Conservation (phyloP, 2,113 vertebrate species). For the Phasianus colchicus region DNA sequence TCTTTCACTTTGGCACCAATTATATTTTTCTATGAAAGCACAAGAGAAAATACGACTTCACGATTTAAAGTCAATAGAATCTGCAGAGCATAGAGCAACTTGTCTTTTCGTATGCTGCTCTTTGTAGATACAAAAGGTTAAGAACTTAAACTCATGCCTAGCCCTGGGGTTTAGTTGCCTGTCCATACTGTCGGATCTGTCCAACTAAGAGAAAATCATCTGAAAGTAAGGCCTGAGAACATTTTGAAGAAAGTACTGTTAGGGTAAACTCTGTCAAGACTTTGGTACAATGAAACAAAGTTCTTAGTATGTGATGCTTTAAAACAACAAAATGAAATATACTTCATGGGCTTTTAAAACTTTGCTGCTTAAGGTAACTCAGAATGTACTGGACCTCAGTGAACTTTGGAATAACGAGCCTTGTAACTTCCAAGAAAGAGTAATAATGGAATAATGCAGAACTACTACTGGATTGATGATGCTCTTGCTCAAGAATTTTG, state of each 20-base stretch:
- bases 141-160: slow-evolving; percentile 30
- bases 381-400: not conserved
- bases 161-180: slow-evolving; percentile 23
- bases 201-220: slow-evolving; percentile 10
- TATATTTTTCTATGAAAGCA: slow-evolving; percentile 51
- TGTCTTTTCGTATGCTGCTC: slow-evolving; percentile 24
- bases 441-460: not conserved
- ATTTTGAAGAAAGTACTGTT: not conserved
- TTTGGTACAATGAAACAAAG: not conserved
- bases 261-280: not conserved
- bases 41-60: slow-evolving; percentile 25
- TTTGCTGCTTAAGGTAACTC: not conserved
- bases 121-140: slow-evolving; percentile 51
- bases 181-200: not conserved
- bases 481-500: not conserved
- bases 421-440: not conserved
- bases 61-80: slow-evolving; percentile 42
- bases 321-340: not conserved
- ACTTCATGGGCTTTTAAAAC: not conserved
- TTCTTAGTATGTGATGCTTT: not conserved
- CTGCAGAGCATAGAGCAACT: slow-evolving; percentile 32
- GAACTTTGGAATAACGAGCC: not conserved
- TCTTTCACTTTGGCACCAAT: slow-evolving; percentile 63
- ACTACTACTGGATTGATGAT: not conserved
- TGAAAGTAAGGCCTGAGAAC: slow-evolving; percentile 4